Conservation (phyloP, 2,888 invertebrate genomes). For the Nasonia oneida region DNA sequence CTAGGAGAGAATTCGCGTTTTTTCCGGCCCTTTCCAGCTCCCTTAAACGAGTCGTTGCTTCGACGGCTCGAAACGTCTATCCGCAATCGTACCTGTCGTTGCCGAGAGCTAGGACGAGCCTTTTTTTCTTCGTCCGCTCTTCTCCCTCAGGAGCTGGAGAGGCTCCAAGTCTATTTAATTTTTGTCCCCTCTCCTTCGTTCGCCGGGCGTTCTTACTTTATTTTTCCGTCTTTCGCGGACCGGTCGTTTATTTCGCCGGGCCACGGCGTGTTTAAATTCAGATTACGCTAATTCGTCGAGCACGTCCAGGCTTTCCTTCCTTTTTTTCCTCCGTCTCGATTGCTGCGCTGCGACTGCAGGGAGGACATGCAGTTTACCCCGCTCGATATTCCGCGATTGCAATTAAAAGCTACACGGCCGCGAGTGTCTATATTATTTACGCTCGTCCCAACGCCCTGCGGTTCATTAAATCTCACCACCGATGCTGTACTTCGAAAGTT, state of each 20-base stretch:
- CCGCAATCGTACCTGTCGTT: slow-evolving; percentile 54
- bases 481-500: background rate
- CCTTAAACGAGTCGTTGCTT: slow-evolving; percentile 34
- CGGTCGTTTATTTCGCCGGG: slow-evolving; percentile 55
- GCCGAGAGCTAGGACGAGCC: background rate
- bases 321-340: slow-evolving; percentile 32
- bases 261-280: slow-evolving; percentile 65
- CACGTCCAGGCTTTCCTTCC: slow-evolving; percentile 22
- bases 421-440: background rate
- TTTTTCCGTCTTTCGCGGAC: slow-evolving; percentile 47
- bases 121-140: slow-evolving; percentile 2
- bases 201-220: slow-evolving; percentile 44
- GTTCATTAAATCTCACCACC: background rate
- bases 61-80: slow-evolving; percentile 43
- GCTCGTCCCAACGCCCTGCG: background rate
- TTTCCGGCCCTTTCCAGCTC: background rate
- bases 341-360: background rate
- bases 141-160: slow-evolving; percentile 62
- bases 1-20: slow-evolving; percentile 6
- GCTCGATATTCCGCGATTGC: slow-evolving; percentile 6
- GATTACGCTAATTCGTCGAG: slow-evolving; percentile 65
- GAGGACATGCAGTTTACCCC: background rate
- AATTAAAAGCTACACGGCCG: background rate
- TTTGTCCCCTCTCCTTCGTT: slow-evolving; percentile 58
- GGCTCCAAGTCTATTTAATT: slow-evolving; percentile 70